phyloP scores from a whole-genome alignment of 2,797 vertebrate species.

The Craterocephalus amniculus region DNA sequence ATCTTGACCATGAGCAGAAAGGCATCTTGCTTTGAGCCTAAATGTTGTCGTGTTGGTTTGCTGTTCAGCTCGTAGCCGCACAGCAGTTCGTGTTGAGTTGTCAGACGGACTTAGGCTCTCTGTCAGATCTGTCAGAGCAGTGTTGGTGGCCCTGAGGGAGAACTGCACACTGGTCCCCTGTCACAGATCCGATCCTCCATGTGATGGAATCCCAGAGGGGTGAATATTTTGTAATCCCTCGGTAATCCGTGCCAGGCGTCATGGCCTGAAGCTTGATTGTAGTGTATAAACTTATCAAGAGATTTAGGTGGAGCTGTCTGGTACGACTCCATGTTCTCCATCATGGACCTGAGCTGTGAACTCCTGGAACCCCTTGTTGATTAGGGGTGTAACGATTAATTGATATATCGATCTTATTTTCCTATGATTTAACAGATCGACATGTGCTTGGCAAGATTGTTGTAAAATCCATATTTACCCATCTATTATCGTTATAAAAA shows the following conservation, averaged over 20 bases:
- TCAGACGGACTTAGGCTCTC: constrained; percentile 61
- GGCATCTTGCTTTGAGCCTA: constrained; percentile 22
- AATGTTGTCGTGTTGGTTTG: constrained; percentile 34
- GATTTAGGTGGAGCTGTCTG: constrained; percentile 49
- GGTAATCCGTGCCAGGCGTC: constrained; percentile 78
- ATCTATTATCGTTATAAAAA: no score
- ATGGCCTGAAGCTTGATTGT: constrained; percentile 72
- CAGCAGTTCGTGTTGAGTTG: constrained; percentile 58
- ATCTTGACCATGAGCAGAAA: constrained; percentile 25
- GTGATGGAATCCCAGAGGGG: constrained; percentile 76
- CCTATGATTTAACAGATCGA: no score
- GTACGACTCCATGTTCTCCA: constrained; percentile 17
- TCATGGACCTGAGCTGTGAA: constrained; percentile 19
- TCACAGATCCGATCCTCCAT: constrained; percentile 75
- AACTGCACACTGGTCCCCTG: constrained; percentile 61
- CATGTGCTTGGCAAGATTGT: no score
- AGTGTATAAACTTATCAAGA: constrained; percentile 74
- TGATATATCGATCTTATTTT: no score
- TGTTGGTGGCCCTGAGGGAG: constrained; percentile 48
- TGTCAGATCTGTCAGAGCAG: constrained; percentile 65
- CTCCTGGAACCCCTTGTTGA: not conserved
- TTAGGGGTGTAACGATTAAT: no score
- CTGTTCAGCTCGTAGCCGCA: constrained; percentile 44
- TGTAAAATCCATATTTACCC: no score
- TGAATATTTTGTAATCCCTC: constrained; percentile 79